Percentiles rank a stretch among this genome's conserved stretches.
These are phyloP conservation scores for Allygus modestus DNA, from an alignment of 2,888 invertebrate genomes.

Conservation along the genomic window DNA sequence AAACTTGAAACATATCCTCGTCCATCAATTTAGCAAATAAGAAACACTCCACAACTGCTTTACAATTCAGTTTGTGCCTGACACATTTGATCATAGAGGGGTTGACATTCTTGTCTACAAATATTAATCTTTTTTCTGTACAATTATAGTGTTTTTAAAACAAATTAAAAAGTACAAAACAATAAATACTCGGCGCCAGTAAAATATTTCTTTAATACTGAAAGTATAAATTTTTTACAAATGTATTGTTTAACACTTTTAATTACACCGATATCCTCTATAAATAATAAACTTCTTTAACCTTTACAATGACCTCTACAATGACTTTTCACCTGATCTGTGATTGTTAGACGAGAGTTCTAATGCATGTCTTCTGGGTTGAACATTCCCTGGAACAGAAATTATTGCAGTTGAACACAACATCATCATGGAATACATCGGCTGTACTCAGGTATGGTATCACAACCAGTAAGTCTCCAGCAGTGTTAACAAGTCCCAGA, in stretches of 20 bases:
- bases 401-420: slow-evolving; percentile 8
- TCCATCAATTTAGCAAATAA: neutral
- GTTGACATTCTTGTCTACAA: too few relatives aligned
- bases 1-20: neutral
- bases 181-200: too few relatives aligned
- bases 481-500: too few relatives aligned
- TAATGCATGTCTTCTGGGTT: slow-evolving; percentile 86
- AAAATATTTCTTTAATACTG: neutral
- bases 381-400: slow-evolving; percentile 87
- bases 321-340: neutral
- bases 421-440: slow-evolving; percentile 44
- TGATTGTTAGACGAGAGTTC: neutral
- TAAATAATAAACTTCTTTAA: neutral
- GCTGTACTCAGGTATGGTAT: too few relatives aligned
- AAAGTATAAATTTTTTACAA: neutral
- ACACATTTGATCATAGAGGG: too few relatives aligned
- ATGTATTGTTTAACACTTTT: neutral
- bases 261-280: neutral
- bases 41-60: neutral
- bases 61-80: neutral
- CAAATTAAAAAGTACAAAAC: too few relatives aligned
- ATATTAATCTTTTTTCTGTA: too few relatives aligned
- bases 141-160: too few relatives aligned
- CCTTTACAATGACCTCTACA: neutral
- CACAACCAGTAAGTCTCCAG: too few relatives aligned